These are phyloP conservation scores for Nerophis lumbriciformis DNA, from an alignment of 2,113 vertebrate genomes.

Conservation along the genomic window DNA sequence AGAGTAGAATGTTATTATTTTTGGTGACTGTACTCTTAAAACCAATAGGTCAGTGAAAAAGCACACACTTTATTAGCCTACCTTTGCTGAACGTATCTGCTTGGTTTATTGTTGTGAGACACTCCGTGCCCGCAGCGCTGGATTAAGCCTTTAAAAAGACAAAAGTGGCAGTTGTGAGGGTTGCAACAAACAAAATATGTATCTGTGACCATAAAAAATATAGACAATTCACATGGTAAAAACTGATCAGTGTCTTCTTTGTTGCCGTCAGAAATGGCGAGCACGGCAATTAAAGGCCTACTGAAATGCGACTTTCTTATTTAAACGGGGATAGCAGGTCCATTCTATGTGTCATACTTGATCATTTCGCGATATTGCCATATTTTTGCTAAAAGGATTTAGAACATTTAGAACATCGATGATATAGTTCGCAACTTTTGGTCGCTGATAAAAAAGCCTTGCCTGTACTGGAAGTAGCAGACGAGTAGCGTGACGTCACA, in stretches of 20 bases:
- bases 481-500: no score
- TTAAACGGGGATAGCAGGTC: no score
- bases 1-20: no score
- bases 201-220: constrained; percentile 13
- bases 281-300: constrained; percentile 46
- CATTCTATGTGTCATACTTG: no score
- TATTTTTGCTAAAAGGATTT: no score
- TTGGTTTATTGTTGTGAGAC: constrained; percentile 24
- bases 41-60: constrained; percentile 38
- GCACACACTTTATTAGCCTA: constrained; percentile 17
- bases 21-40: no score
- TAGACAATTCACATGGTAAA: constrained; percentile 38
- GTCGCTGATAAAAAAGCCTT: no score
- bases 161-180: constrained; percentile 16
- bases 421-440: no score
- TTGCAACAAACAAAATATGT: constrained; percentile 7
- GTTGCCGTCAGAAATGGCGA: constrained; percentile 59
- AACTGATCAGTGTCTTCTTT: constrained; percentile 47
- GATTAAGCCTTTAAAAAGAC: constrained; percentile 21
- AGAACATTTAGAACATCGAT: no score
- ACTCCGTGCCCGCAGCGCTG: constrained; percentile 10
- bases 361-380: no score
- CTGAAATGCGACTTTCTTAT: no score
- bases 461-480: no score
- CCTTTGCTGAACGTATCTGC: constrained; percentile 11